Evolutionary conservation across 2,113 vertebrate genomes (phyloP).

Genomic region (Heptranchias perlo): DNA sequence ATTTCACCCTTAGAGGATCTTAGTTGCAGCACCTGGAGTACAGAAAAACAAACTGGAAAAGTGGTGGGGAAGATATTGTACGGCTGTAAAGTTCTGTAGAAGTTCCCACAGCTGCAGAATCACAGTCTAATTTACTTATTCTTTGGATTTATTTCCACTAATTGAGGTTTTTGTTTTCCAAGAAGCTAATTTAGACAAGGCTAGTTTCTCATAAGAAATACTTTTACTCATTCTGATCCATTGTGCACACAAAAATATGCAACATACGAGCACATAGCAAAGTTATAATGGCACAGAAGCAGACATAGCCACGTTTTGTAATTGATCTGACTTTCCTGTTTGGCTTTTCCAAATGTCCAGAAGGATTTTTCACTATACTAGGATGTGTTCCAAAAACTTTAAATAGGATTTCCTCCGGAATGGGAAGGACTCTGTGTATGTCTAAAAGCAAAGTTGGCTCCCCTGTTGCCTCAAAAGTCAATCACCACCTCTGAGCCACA

Average conservation of each 20-base stretch:
- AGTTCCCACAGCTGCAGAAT: neutral
- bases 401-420: neutral
- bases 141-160: neutral
- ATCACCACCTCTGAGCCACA: neutral
- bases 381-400: neutral
- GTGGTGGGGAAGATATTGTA: neutral
- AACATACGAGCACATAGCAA: neutral
- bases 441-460: too few species aligned
- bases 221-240: neutral
- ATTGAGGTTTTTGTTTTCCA: neutral
- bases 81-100: neutral
- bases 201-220: neutral
- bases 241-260: neutral
- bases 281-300: neutral
- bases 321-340: neutral
- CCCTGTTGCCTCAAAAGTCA: too few species aligned
- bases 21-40: neutral
- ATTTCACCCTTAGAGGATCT: neutral
- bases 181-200: neutral
- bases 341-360: neutral
- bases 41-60: neutral
- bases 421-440: neutral
- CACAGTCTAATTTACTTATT: neutral
- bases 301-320: neutral
- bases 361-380: neutral